Base-by-base conservation (phyloP, 2,888 invertebrate species). In the Ochropleura leucogaster region DNA sequence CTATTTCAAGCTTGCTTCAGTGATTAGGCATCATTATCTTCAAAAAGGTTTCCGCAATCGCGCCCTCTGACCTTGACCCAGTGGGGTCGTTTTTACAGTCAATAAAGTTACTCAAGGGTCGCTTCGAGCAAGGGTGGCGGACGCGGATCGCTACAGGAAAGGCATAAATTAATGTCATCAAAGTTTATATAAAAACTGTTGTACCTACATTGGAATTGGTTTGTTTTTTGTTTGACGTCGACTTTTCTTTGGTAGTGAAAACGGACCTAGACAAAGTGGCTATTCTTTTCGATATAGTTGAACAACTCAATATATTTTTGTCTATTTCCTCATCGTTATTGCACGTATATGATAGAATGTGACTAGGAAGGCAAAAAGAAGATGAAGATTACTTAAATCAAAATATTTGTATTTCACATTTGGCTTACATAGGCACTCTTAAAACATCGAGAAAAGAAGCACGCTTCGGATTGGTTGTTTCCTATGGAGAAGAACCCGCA, bases 101-200 rank as follows among this genome's bases (percentile, higher is more conserved):
- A 85, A 85, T 86, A 88, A 88, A 87, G 84, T 87, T 86, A 85
- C 83, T 82, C 78, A 80, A 86, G 85, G 88, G 89, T 86, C 77
- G 74, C 77, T 83, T 68, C 55, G 44, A 65, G 65, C 16, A 16
- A 70, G 80, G 82, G 81, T 69, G 71, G 72, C 82, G 51, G 57
- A 47, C 57, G 51, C 53, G n/a, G 63, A 59, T 66, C 40, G 51
- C 30, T 62, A 77, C 67, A 68, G 44, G 51, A 30, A 40, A 67
- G 20, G 18, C 74, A 67, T 68, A 69, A 74, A 79, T 79, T 72
- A 67, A 67, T 69, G 69, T 42, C 77, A n/a, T 60, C n/a, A 9
- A 14, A 18, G n/a, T 44, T 72, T 74, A 3, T 59, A 18, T 18
- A 59, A 16, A 73, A 75, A 59, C 9, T 20, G 7, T 1, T 7